Percentiles rank a stretch among this genome's conserved stretches.
These are phyloP conservation scores for Emesis furor DNA, from an alignment of 2,888 invertebrate species.

Conservation along the genomic window DNA sequence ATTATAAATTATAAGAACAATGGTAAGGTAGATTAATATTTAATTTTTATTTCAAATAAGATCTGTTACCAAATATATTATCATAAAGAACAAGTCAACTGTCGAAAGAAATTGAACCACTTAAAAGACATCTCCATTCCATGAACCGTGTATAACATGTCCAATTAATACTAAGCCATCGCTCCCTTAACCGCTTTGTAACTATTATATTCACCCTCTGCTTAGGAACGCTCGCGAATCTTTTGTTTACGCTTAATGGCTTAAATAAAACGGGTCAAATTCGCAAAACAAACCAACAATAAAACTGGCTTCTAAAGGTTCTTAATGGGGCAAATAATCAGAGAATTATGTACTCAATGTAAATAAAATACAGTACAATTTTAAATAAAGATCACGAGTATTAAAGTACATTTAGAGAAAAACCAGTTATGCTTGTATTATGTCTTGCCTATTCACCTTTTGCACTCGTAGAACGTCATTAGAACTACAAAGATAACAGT, in stretches of 20 bases:
- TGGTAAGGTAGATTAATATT: too few relatives aligned
- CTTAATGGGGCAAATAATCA: conserved; percentile 81
- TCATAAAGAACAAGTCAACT: conserved; percentile 47
- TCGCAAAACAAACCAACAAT: conserved; percentile 84
- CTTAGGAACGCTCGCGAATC: conserved; percentile 86
- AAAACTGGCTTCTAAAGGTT: conserved; percentile 86
- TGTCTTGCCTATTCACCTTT: conserved; percentile 85
- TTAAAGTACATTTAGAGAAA: not conserved
- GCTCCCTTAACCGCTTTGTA: conserved; percentile 84
- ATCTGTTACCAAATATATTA: not conserved
- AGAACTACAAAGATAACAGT: conserved; percentile 88
- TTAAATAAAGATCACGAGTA: conserved; percentile 71
- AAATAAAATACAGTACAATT: conserved; percentile 83
- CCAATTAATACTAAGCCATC: conserved; percentile 88
- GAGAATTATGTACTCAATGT: conserved; percentile 82
- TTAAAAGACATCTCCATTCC: conserved; percentile 84
- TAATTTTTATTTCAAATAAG: too few relatives aligned
- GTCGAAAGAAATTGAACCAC: conserved; percentile 46
- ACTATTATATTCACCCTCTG: conserved; percentile 88
- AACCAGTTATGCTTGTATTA: conserved; percentile 81
- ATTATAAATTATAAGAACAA: too few relatives aligned
- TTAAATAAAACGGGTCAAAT: conserved; percentile 91
- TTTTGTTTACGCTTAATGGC: conserved; percentile 91
- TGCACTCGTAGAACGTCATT: conserved; percentile 76
- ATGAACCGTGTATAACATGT: conserved; percentile 89